Base-by-base conservation (phyloP, 2,888 invertebrate genomes). In the Hyles lineata region DNA sequence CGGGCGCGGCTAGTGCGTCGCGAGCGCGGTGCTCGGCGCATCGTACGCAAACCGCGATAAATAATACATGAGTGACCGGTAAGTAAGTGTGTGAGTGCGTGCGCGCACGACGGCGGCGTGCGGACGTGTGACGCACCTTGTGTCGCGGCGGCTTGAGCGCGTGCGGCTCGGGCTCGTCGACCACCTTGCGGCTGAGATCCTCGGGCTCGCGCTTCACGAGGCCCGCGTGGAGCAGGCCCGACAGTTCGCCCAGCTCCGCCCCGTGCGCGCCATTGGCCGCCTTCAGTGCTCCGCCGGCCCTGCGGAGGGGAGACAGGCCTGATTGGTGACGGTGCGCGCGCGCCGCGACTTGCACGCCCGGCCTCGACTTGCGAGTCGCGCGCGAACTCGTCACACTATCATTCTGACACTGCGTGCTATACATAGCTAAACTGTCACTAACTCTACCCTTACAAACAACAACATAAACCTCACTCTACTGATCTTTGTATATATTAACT, bases 121-220 rank as follows among this genome's bases (percentile, higher is more conserved):
- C 93, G 92, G 84, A 92, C 92, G 91, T 93, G 92, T 94, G 94
- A 94, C 95, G 95, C 94, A 96, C 96, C 96, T 96, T 96, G 89
- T 96, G 96, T 91, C 96, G 92, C 92, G 91, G 91, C 95, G 95
- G 92, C 96, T 95, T 89, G 95, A 95, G 89, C 96, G 95, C 92
- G 95, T 95, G 94, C 92, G 92, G 89, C 89, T 92, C 90, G 85
- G 96, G 96, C 90, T 95, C 95, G 89, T 95, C 95, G 90, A 95
- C 95, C 91, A 95, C 93, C 94, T 96, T 96, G 90, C 96, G 95
- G 95, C 97, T 97, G 82, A 97, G 95, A 91, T 97, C 97, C 95
- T 97, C 97, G 85, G 97, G 97, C 92, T 97, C 97, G 89, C 97
- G 96, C 94, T 97, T 97, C 90, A 97, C 96, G 89, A 96, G 96